Base-by-base conservation (phyloP, 2,113 vertebrate genomes). In the Pituophis catenifer region DNA sequence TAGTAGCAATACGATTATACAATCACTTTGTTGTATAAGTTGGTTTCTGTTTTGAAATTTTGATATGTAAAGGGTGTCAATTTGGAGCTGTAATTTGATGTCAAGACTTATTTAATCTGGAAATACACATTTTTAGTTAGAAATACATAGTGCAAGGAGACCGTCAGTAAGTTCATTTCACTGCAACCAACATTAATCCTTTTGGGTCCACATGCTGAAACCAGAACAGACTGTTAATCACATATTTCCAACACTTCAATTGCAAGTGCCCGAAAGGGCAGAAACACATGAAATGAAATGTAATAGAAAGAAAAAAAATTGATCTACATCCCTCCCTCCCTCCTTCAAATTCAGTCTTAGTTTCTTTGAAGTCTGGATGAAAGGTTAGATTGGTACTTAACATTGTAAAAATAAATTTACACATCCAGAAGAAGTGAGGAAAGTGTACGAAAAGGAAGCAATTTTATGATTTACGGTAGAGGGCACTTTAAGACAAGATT, bases 401-500 rank as follows among this genome's bases (percentile, higher is more conserved):
- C 93, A 92, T 93, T 89, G 53, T 2, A 9, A 57, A 57, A 93
- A 87, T 92, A 88, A 62, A 95, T 95, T 92, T 89, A 33, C 1
- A 86, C 91, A 0, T 85, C 94, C 54, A 86, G 21, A 54, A 33
- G n/a, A 93, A 93, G n/a, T 87, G 57, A 90, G 81, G 24, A 93
- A 90, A 86, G 24, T 81, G 53, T 48, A 26, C 48, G 2, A 57
- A 50, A 48, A 92, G 50, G 13, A 50, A 90, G 9, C 57, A 87
- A 44, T 65, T n/a, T 44, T 89, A 86, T n/a, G 88, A 97, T 59
- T 70, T 97, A 50, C 98, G 96, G 96, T 92, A 98, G 98, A 97
- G 97, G 92, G 97, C 96, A 94, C 97, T 97, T 94, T 96, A 92
- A 96, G 94, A 97, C 91, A 96, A 86, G 48, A 88, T 58, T 94